A percentile compares a stretch with the other conserved stretches of the same genome.
Conservation (phyloP, 2,888 invertebrate genomes). For the Agrotis puta region DNA sequence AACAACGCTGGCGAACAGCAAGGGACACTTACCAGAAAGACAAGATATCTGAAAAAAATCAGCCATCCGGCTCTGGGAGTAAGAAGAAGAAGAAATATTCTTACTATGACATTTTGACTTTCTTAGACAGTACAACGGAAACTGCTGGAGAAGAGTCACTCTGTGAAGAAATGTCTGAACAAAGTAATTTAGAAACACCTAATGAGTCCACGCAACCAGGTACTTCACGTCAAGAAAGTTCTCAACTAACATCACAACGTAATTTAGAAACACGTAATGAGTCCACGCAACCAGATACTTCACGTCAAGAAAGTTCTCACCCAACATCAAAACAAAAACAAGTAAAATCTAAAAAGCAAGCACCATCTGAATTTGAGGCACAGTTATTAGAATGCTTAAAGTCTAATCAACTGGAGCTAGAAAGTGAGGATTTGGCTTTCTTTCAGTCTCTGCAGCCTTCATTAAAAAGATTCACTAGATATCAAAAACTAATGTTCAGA, state of each 20-base stretch:
- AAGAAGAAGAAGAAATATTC: not conserved
- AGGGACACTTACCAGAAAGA: not conserved
- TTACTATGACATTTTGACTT: not conserved
- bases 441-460: no score
- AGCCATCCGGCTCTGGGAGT: constrained; percentile 3
- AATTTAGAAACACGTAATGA: no score
- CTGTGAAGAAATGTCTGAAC: not conserved
- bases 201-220: no score
- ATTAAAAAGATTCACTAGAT: no score
- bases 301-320: not conserved
- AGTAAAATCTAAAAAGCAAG: not conserved
- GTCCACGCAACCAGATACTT: not conserved
- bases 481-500: no score
- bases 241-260: no score
- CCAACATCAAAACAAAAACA: not conserved
- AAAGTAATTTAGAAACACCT: not conserved
- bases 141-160: not conserved
- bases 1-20: constrained; percentile 1
- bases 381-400: no score
- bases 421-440: no score
- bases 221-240: no score
- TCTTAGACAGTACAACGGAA: not conserved
- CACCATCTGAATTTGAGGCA: not conserved
- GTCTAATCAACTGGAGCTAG: no score
- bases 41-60: constrained; percentile 1